These are phyloP conservation scores for Resseliella maxima DNA, from an alignment of 2,888 invertebrate species.

Conservation along the genomic window DNA sequence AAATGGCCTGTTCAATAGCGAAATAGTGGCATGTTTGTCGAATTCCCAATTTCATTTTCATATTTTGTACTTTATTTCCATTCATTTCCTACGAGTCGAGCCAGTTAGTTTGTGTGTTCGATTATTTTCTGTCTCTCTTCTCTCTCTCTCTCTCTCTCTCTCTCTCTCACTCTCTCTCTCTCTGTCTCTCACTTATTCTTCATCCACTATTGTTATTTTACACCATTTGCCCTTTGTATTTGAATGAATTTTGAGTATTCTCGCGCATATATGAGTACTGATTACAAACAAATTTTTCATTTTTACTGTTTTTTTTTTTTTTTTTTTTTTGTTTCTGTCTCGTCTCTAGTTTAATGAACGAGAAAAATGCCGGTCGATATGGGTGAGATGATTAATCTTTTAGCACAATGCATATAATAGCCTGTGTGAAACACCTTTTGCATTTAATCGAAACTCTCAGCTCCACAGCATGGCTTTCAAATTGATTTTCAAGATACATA, in stretches of 20 bases:
- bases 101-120: background rate
- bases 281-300: background rate
- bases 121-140: background rate
- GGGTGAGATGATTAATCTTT: conserved; percentile 51
- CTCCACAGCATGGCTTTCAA: background rate
- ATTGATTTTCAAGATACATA: background rate
- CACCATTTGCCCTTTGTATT: background rate
- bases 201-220: background rate
- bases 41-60: conserved; percentile 44
- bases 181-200: too few relatives aligned
- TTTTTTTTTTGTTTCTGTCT: too few relatives aligned
- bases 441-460: background rate
- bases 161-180: too few relatives aligned
- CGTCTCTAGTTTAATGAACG: conserved; percentile 44
- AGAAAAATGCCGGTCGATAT: conserved; percentile 40
- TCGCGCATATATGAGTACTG: background rate
- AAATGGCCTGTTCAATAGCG: background rate
- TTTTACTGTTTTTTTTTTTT: too few relatives aligned
- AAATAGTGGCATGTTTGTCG: background rate
- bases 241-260: background rate
- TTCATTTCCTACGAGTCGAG: background rate
- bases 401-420: background rate
- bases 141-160: background rate
- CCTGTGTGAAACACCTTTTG: background rate
- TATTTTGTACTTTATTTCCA: conserved; percentile 21